phyloP scores from a whole-genome alignment of 2,888 invertebrate species.

The Latrodectus hesperus region DNA sequence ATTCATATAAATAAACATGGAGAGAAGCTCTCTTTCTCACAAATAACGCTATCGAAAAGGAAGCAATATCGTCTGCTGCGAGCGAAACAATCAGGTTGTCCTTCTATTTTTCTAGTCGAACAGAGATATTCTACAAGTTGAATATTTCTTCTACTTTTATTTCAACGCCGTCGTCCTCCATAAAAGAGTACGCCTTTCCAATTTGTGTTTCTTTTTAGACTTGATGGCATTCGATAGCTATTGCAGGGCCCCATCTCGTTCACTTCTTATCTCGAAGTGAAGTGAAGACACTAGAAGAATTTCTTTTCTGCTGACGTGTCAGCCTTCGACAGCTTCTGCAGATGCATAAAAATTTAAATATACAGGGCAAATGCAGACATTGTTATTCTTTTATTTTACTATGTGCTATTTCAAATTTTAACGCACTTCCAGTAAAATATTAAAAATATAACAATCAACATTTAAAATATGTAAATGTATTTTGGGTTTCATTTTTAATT shows the following conservation, averaged over 20 bases:
- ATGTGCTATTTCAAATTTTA: no score
- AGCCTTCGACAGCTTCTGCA: no score
- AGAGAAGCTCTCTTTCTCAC: background rate
- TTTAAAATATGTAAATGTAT: no score
- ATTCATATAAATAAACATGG: background rate
- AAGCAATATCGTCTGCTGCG: background rate
- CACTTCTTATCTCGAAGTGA: background rate
- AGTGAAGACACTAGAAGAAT: background rate
- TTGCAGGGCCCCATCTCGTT: background rate
- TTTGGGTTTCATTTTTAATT: no score
- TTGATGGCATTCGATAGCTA: background rate
- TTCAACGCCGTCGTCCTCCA: background rate
- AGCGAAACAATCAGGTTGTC: conserved; percentile 2
- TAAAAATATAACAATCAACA: no score
- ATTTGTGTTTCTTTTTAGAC: background rate
- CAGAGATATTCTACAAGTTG: background rate
- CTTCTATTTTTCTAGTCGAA: background rate
- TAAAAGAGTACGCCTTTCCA: no score
- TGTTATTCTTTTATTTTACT: no score
- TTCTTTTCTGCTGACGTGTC: no score
- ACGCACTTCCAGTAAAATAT: no score
- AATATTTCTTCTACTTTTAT: background rate
- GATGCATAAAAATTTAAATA: no score
- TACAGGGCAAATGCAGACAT: no score
- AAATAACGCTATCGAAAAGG: conserved; percentile 3